Base-by-base conservation (phyloP, 2,888 invertebrate species). In the Dromius quadrimaculatus region DNA sequence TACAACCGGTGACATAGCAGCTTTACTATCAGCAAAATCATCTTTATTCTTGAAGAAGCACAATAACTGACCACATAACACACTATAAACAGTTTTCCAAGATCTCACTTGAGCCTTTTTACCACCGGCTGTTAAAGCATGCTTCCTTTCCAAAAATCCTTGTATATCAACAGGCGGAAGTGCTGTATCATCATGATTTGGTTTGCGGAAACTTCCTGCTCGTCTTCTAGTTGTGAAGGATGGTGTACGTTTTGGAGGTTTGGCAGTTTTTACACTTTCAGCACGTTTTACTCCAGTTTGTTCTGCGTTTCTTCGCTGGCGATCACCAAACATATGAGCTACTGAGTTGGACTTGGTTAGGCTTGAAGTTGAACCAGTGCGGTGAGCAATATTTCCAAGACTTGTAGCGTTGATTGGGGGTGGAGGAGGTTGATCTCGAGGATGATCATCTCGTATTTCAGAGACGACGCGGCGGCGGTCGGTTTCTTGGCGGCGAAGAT, bases 21-120 rank as follows among this genome's bases (percentile, higher is more conserved):
- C 96, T 84, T 94, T 93, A 77, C 94, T 92, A 74, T 90, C 90
- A 72, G 89, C 87, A 84, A 97, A 97, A 83, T 96, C 96, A 75
- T 92, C 90, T 79, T 94, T 92, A 80, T 97, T 97, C 79, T 97
- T 92, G 87, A 98, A 99, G 91, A 99, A 98, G 84, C 97, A 98
- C 63, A 99, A 85, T 76, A 98, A 85, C 81, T 99, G 98, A 0
- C 98, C 98, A 80, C 97, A 98, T 19, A 99, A 86, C 66, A 98
- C 98, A 0, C 95, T 93, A 83, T 97, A 95, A 84, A 93, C 95
- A 66, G 88, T 89, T 78, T 97, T 96, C 99, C 99, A 99, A 0
- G 96, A 94, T 2, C 98, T 87, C 2, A 97, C 94, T 0, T 97
- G 92, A 0, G 98, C 97, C 75, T 94, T 91, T 83, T 96, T 97